A percentile compares a stretch with the other conserved stretches of the same genome.
Conservation (phyloP, 1,140 invertebrate species). For the Cherax destructor region DNA sequence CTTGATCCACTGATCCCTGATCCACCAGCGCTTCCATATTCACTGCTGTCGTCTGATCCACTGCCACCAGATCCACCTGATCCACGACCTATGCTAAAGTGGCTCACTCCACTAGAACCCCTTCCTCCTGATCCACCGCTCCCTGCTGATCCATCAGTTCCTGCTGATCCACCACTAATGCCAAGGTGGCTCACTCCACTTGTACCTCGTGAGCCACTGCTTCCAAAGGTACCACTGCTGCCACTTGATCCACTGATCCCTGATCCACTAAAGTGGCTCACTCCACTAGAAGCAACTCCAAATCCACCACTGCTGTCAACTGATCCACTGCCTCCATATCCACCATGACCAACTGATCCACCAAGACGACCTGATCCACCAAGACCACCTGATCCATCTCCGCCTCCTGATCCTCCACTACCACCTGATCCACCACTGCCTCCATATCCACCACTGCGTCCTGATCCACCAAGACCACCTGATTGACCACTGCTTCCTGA, state of each 20-base stretch:
- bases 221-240: constrained; percentile 2
- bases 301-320: background rate
- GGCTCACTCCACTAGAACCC: background rate
- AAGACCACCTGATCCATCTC: background rate
- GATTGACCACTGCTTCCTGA: background rate
- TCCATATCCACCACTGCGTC: background rate
- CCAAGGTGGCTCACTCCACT: constrained; percentile 31
- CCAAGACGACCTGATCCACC: background rate
- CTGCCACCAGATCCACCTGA: constrained; percentile 2
- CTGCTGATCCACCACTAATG: constrained; percentile 31
- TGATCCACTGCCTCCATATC: background rate
- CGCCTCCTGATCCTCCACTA: background rate
- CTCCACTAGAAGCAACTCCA: background rate
- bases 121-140: background rate
- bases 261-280: background rate
- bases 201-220: constrained; percentile 8
- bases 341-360: constrained; percentile 2
- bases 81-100: too few species aligned
- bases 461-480: constrained; percentile 3
- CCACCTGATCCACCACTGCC: constrained; percentile 37
- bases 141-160: background rate
- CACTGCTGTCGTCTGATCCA: constrained; percentile 10
- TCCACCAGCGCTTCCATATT: background rate
- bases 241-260: constrained; percentile 10
- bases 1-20: constrained; percentile 35